Evolutionary conservation across 2,113 vertebrate genomes (phyloP).

Genomic region (Bufo gargarizans): DNA sequence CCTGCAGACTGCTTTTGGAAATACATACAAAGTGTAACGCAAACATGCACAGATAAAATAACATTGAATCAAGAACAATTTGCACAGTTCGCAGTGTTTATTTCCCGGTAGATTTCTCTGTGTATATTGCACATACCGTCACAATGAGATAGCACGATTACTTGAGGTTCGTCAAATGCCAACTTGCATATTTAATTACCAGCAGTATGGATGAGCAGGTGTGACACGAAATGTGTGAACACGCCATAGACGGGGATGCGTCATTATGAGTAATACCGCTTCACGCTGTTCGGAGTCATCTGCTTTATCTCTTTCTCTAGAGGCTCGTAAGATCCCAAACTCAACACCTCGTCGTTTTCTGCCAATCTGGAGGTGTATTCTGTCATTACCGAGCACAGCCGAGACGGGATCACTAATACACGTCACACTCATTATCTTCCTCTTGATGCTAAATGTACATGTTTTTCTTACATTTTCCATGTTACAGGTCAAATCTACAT

Average conservation of each 20-base stretch:
- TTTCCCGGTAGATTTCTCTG: not conserved
- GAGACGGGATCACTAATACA: not conserved
- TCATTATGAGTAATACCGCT: not conserved
- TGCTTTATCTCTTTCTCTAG: not conserved
- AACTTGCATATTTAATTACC: not conserved
- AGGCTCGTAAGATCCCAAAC: not conserved
- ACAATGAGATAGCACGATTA: not conserved
- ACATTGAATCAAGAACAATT: not conserved
- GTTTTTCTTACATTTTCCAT: not conserved
- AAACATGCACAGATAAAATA: too few species aligned
- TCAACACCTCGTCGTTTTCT: not conserved
- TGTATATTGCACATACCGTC: not conserved
- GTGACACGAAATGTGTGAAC: conserved; percentile 10
- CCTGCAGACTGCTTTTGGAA: too few species aligned
- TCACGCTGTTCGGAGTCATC: not conserved
- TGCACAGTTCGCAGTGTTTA: not conserved
- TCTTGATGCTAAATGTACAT: not conserved
- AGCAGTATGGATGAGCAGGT: conserved; percentile 23
- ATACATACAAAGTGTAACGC: too few species aligned
- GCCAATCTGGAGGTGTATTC: not conserved
- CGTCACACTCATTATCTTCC: not conserved
- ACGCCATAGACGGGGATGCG: not conserved
- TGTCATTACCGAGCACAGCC: not conserved
- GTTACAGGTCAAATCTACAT: not conserved
- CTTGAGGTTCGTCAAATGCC: not conserved